These are phyloP conservation scores for Pardalotus punctatus DNA, from an alignment of 2,113 vertebrate genomes.

Conservation along the genomic window DNA sequence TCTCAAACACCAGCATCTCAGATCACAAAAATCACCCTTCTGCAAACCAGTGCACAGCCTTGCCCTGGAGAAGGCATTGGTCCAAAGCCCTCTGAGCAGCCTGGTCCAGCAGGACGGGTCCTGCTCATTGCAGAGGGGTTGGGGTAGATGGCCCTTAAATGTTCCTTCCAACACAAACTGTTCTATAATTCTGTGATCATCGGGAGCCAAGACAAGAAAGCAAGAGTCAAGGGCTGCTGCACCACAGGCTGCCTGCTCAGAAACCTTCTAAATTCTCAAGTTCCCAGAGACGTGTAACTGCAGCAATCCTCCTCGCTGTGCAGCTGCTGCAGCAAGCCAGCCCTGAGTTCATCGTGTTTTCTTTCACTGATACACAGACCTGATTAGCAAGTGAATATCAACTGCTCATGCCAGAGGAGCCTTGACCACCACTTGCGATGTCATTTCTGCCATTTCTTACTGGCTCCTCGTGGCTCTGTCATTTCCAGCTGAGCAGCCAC, in stretches of 20 bases:
- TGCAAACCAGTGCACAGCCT: accelerated
- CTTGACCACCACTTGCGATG: background rate
- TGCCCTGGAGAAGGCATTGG: background rate
- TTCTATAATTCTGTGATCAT: accelerated
- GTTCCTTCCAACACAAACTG: background rate
- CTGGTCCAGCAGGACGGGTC: background rate
- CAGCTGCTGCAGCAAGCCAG: background rate
- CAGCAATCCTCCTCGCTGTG: accelerated
- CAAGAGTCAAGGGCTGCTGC: background rate
- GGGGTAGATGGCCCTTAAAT: accelerated
- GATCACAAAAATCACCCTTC: background rate
- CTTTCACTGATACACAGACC: background rate
- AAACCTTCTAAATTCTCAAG: accelerated
- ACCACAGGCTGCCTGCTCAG: background rate
- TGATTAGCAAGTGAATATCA: background rate
- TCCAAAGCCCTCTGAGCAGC: accelerated
- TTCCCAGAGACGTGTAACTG: background rate
- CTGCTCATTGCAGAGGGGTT: accelerated
- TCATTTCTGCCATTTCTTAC: background rate
- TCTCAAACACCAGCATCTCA: background rate
- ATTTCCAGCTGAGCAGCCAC: background rate
- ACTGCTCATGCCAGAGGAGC: accelerated
- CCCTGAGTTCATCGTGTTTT: accelerated
- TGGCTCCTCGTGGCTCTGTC: background rate
- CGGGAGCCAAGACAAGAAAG: background rate